Evolutionary conservation across 2,113 vertebrate genomes (phyloP).

Genomic region (Nothocercus julius): DNA sequence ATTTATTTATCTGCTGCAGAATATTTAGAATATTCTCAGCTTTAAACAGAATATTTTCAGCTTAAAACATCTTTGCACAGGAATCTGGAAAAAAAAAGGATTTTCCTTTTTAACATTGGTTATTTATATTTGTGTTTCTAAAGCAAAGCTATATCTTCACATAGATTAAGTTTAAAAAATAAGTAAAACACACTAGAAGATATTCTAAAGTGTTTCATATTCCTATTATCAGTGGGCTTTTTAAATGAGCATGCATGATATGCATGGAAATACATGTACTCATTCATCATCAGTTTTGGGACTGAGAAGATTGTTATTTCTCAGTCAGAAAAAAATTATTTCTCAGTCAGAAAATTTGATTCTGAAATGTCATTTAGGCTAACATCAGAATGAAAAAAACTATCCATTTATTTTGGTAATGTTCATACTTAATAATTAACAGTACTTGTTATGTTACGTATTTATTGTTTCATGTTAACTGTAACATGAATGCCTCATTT

Average conservation of each 20-base stretch:
- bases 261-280: background rate
- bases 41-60: background rate
- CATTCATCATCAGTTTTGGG: background rate
- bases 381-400: background rate
- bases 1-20: background rate
- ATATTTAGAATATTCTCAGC: background rate
- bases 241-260: background rate
- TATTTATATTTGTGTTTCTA: background rate
- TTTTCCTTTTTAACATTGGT: background rate
- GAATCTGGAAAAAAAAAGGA: background rate
- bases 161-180: background rate
- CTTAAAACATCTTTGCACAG: background rate
- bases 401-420: background rate
- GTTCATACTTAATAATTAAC: background rate
- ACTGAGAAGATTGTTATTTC: background rate
- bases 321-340: background rate
- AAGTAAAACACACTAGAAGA: background rate
- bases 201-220: background rate
- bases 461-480: background rate
- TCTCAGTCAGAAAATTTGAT: background rate
- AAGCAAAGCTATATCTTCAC: background rate
- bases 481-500: background rate
- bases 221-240: background rate
- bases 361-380: background rate
- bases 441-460: background rate